Evolutionary conservation across 2,888 invertebrate species (phyloP).

Genomic region (Tridacna crocea): DNA sequence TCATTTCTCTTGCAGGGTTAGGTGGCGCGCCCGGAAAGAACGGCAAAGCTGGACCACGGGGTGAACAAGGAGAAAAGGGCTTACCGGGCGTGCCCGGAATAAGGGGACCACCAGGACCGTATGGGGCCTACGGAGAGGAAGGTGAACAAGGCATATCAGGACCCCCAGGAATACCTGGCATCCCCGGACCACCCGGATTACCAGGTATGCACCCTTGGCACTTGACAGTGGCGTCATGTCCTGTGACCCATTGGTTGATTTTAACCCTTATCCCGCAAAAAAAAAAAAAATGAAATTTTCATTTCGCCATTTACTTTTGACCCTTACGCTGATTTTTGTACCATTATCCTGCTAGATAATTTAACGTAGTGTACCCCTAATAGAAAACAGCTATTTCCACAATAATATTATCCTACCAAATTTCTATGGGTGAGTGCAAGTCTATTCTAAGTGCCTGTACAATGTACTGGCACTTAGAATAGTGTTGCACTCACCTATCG

Average conservation of each 20-base stretch:
- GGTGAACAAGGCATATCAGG: conserved; percentile 47
- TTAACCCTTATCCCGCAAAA: too few species aligned
- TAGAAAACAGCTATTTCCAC: too few species aligned
- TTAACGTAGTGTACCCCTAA: too few species aligned
- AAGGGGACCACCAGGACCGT: conserved; percentile 49
- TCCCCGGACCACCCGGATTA: conserved; percentile 45
- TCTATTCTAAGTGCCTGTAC: too few species aligned
- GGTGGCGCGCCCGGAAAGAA: conserved; percentile 50
- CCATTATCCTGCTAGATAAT: too few species aligned
- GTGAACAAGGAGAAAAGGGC: conserved; percentile 45
- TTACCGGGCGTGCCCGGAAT: conserved; percentile 39
- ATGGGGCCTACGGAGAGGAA: conserved; percentile 52
- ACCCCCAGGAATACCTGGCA: conserved; percentile 35
- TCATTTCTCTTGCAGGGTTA: conserved; percentile 6
- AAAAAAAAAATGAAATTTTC: too few species aligned
- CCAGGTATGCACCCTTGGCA: conserved; percentile 39
- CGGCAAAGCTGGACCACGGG: conserved; percentile 43
- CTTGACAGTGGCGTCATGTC: background rate
- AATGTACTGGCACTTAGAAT: too few species aligned
- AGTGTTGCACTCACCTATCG: too few species aligned
- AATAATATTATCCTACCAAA: too few species aligned
- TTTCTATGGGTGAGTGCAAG: too few species aligned
- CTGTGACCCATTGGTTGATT: too few species aligned
- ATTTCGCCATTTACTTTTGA: background rate
- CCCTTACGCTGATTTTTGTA: too few species aligned